Evolutionary conservation across 2,797 vertebrate species (phyloP).

Genomic region (Bufotes viridis): DNA sequence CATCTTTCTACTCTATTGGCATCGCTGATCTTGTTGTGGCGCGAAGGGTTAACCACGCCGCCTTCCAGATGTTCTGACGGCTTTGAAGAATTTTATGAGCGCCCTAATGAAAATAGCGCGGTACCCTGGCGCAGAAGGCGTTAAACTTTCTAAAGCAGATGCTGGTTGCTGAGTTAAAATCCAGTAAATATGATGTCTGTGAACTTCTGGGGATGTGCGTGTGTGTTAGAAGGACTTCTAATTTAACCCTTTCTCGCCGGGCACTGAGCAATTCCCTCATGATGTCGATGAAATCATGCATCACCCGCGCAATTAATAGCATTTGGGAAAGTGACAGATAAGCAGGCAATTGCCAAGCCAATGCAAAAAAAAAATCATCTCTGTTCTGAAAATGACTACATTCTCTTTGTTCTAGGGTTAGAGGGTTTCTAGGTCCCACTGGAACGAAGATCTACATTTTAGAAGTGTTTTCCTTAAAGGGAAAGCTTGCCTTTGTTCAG

Average conservation of each 20-base stretch:
- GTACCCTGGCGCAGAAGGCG: conserved; percentile 14
- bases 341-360: background rate
- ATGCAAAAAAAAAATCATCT: background rate
- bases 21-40: background rate
- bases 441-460: background rate
- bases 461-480: background rate
- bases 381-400: background rate
- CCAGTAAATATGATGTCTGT: background rate
- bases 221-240: background rate
- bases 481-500: background rate
- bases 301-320: background rate
- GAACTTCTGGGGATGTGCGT: background rate
- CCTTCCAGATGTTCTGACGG: conserved; percentile 30
- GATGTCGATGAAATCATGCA: background rate
- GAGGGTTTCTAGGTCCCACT: background rate
- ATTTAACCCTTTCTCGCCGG: background rate
- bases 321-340: background rate
- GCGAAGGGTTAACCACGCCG: conserved; percentile 19
- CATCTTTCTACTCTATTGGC: conserved; percentile 15
- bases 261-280: background rate
- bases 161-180: conserved; percentile 7
- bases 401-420: background rate
- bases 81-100: conserved; percentile 11
- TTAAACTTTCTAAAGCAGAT: conserved; percentile 14
- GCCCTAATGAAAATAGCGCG: background rate